A percentile compares a stretch with the other conserved stretches of the same genome.
Conservation (phyloP, 1,140 invertebrate genomes). For the Brachionus rubens region DNA sequence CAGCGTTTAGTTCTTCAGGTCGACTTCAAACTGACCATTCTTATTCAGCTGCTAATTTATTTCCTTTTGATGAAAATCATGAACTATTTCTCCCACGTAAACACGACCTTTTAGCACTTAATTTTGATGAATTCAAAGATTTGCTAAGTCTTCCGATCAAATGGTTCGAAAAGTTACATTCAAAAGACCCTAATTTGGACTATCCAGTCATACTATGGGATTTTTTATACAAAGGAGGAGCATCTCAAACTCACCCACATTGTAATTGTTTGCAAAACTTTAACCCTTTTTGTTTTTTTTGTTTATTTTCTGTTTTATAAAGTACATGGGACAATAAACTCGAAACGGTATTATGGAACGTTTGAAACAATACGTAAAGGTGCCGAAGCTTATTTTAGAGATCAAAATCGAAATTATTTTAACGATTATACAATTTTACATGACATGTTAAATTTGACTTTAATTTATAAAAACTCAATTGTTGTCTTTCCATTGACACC, state of each 20-base stretch:
- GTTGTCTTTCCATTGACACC: slow-evolving; percentile 53
- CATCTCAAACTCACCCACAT: slow-evolving; percentile 63
- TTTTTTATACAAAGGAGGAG: slow-evolving; percentile 60
- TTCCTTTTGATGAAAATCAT: slow-evolving; percentile 62
- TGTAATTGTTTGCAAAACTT: not conserved
- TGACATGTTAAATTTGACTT: slow-evolving; percentile 57
- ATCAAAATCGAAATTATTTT: slow-evolving; percentile 55
- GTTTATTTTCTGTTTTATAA: not conserved
- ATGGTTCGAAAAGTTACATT: slow-evolving; percentile 54
- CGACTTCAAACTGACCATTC: slow-evolving; percentile 56
- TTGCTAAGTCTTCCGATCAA: slow-evolving; percentile 54
- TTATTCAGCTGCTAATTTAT: slow-evolving; percentile 61
- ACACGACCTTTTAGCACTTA: slow-evolving; percentile 60
- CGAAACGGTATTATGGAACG: slow-evolving; percentile 57
- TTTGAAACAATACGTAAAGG: slow-evolving; percentile 29
- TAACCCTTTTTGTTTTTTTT: not conserved
- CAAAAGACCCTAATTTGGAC: slow-evolving; percentile 48
- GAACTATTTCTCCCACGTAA: slow-evolving; percentile 57
- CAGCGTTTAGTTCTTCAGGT: slow-evolving; percentile 58
- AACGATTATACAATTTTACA: slow-evolving; percentile 58
- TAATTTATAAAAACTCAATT: slow-evolving; percentile 51
- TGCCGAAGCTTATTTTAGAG: slow-evolving; percentile 19
- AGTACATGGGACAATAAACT: slow-evolving; percentile 59
- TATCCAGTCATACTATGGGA: slow-evolving; percentile 62
- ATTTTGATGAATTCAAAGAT: slow-evolving; percentile 54